Percentiles rank a stretch among this genome's conserved stretches.
Evolutionary conservation across 2,797 vertebrate genomes (phyloP).

Genomic region (Gadopsis bispinosus): DNA sequence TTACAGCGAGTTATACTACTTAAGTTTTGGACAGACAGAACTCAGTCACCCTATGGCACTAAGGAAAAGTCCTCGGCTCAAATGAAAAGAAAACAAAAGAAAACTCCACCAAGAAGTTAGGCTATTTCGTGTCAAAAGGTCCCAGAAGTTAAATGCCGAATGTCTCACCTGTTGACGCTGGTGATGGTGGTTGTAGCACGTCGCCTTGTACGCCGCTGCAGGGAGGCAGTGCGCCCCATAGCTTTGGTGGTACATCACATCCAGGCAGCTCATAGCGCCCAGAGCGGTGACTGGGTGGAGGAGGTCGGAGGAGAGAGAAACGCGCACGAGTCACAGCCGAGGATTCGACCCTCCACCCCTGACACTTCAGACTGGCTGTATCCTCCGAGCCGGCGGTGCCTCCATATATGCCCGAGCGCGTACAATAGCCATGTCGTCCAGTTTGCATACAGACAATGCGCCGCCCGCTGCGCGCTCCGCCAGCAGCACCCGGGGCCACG

Average conservation of each 20-base stretch:
- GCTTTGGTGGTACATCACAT: slow-evolving; percentile 95
- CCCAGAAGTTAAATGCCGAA: background rate
- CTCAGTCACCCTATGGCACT: background rate
- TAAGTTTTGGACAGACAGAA: background rate
- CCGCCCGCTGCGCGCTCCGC: slow-evolving; percentile 78
- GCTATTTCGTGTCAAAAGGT: background rate
- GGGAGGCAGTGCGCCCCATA: slow-evolving; percentile 91
- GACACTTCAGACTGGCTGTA: slow-evolving; percentile 73
- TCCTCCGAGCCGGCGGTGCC: slow-evolving; percentile 68
- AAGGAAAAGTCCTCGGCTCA: background rate
- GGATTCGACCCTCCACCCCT: slow-evolving; percentile 58
- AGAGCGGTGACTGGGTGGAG: slow-evolving; percentile 49
- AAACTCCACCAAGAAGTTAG: background rate
- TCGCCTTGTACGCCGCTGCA: slow-evolving; percentile 87
- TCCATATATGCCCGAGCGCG: slow-evolving; percentile 85
- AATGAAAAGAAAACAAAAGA: background rate
- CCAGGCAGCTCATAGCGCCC: slow-evolving; percentile 95
- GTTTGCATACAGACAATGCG: slow-evolving; percentile 87
- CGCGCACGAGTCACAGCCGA: slow-evolving; percentile 42
- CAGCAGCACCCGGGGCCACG: slow-evolving; percentile 79
- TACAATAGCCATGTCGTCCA: slow-evolving; percentile 85
- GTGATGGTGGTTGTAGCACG: slow-evolving; percentile 85
- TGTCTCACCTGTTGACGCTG: slow-evolving; percentile 90
- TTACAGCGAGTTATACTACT: background rate
- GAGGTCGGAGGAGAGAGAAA: slow-evolving; percentile 47